Percentiles rank a stretch among this genome's conserved stretches.
These are phyloP conservation scores for Drosophila vallismaia DNA, from an alignment of 2,888 invertebrate species.

Conservation along the genomic window DNA sequence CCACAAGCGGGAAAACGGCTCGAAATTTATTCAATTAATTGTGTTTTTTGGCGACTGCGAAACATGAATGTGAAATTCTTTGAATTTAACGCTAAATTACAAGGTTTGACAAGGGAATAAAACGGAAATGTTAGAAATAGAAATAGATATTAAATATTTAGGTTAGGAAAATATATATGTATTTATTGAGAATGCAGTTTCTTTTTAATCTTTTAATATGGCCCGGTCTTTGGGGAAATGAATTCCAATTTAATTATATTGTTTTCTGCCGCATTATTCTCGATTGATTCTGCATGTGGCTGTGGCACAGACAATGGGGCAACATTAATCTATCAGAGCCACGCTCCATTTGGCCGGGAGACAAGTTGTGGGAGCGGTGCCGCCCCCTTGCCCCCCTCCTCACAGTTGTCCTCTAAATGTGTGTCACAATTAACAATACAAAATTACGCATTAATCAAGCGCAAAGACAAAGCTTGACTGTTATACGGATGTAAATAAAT, in stretches of 20 bases:
- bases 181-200: not conserved
- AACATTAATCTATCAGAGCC: slow-evolving; percentile 68
- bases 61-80: slow-evolving; percentile 5
- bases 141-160: too few relatives aligned
- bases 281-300: slow-evolving; percentile 58
- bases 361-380: slow-evolving; percentile 29
- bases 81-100: slow-evolving; percentile 8
- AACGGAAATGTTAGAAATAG: too few relatives aligned
- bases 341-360: slow-evolving; percentile 66
- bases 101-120: too few relatives aligned
- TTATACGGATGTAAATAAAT: slow-evolving; percentile 5
- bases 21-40: slow-evolving; percentile 51
- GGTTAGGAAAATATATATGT: too few relatives aligned
- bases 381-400: not conserved
- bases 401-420: slow-evolving; percentile 47
- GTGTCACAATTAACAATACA: slow-evolving; percentile 71
- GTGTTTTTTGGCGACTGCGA: slow-evolving; percentile 1
- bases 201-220: not conserved
- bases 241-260: slow-evolving; percentile 37
- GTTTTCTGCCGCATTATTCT: slow-evolving; percentile 27
- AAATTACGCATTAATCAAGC: slow-evolving; percentile 77
- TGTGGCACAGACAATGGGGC: slow-evolving; percentile 25
- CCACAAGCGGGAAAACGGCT: slow-evolving; percentile 35
- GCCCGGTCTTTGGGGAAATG: slow-evolving; percentile 15
- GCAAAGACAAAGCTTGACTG: slow-evolving; percentile 44